Evolutionary conservation across 2,888 invertebrate species (phyloP).

Genomic region (Tinea pellionella): DNA sequence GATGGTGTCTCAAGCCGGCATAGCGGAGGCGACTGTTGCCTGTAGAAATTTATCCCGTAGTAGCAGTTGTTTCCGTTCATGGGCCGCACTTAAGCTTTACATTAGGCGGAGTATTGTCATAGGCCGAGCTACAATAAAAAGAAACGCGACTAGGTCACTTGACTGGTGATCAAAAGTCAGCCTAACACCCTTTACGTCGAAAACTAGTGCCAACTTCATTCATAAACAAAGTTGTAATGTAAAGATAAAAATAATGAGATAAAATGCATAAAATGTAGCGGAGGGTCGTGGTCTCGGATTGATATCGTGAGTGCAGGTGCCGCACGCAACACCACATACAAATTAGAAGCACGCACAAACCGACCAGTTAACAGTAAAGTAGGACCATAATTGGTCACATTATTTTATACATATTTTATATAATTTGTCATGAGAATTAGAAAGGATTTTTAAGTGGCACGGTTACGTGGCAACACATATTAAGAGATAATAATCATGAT

Average conservation of each 20-base stretch:
- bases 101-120: too few species aligned
- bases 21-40: too few species aligned
- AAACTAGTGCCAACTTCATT: too few species aligned
- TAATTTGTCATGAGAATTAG: slow-evolving; percentile 10
- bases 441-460: slow-evolving; percentile 6
- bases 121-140: too few species aligned
- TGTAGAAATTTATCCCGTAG: too few species aligned
- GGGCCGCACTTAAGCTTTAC: too few species aligned
- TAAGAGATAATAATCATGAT: background rate
- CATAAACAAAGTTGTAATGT: too few species aligned
- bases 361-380: slow-evolving; percentile 6
- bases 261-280: background rate
- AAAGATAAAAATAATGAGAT: background rate
- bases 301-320: background rate
- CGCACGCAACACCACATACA: slow-evolving; percentile 8
- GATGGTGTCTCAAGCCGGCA: too few species aligned
- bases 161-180: too few species aligned
- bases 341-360: slow-evolving; percentile 10
- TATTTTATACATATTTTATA: slow-evolving; percentile 9
- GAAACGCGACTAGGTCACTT: too few species aligned
- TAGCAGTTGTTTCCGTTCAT: too few species aligned
- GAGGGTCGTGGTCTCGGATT: background rate
- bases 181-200: too few species aligned
- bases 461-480: background rate
- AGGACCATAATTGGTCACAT: slow-evolving; percentile 8